Conservation (phyloP, 2,113 vertebrate species). For the Elachura formosa region DNA sequence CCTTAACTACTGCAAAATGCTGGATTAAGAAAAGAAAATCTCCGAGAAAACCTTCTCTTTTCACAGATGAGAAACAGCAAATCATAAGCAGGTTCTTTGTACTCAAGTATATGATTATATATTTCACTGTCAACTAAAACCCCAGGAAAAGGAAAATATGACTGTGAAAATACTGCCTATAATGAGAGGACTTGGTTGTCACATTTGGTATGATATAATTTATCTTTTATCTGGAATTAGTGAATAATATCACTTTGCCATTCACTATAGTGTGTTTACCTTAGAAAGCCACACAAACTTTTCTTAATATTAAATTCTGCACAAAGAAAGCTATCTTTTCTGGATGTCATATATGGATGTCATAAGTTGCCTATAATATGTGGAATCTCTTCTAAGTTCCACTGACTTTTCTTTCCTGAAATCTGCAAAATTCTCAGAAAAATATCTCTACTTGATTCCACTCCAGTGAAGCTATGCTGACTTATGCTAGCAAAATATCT, state of each 20-base stretch:
- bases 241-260: neutral
- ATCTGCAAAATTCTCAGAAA: neutral
- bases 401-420: neutral
- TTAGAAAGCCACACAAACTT: neutral
- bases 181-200: conserved; percentile 39
- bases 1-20: neutral
- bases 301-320: neutral
- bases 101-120: conserved; percentile 14
- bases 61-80: neutral
- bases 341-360: neutral
- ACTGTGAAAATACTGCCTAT: conserved; percentile 38
- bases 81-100: conserved; percentile 30
- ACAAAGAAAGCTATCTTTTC: neutral
- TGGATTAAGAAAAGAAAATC: neutral
- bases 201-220: conserved; percentile 31
- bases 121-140: conserved; percentile 35
- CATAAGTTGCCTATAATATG: neutral
- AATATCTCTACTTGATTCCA: neutral
- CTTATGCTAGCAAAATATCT: neutral
- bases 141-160: conserved; percentile 29
- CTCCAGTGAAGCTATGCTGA: neutral
- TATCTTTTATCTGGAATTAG: conserved; percentile 21
- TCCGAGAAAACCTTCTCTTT: neutral
- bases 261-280: neutral
- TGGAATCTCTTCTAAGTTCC: neutral